phyloP scores from a whole-genome alignment of 2,113 vertebrate genomes.

The Ophiodon elongatus region DNA sequence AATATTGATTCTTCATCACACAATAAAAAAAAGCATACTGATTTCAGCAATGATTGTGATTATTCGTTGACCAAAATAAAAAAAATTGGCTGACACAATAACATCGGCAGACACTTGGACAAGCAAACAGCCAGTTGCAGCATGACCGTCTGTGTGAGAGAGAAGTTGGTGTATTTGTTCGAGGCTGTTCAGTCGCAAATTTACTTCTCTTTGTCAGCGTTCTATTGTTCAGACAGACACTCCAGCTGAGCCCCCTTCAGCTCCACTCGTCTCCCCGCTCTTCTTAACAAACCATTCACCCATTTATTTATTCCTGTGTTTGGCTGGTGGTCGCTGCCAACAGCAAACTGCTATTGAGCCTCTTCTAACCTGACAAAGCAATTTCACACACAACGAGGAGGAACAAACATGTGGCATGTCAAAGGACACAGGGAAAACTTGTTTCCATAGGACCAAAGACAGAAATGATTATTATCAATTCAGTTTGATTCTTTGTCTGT shows the following conservation, averaged over 20 bases:
- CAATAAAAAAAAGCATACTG: too few relatives aligned
- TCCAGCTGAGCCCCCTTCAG: constrained; percentile 71
- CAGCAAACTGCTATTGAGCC: constrained; percentile 22
- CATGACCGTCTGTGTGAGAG: neutral
- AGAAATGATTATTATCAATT: neutral
- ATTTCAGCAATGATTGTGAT: too few relatives aligned
- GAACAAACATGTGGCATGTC: neutral
- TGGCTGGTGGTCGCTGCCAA: constrained; percentile 1
- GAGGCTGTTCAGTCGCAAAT: constrained; percentile 51
- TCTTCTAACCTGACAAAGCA: constrained; percentile 26
- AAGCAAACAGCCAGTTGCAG: neutral
- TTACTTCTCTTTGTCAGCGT: constrained; percentile 63
- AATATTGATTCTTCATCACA: too few relatives aligned
- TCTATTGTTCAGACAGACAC: constrained; percentile 50
- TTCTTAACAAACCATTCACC: constrained; percentile 58
- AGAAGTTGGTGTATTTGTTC: constrained; percentile 45
- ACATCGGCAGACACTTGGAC: neutral
- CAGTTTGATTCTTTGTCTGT: too few relatives aligned
- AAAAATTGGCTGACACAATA: neutral
- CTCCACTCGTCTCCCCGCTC: constrained; percentile 43
- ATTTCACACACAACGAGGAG: constrained; percentile 37
- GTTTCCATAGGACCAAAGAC: neutral
- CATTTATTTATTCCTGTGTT: constrained; percentile 53
- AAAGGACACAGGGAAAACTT: neutral
- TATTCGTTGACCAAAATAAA: neutral